Percentiles rank a stretch among this genome's conserved stretches.
phyloP scores from a whole-genome alignment of 1,140 invertebrate genomes.

The Lepidostoma basale region DNA sequence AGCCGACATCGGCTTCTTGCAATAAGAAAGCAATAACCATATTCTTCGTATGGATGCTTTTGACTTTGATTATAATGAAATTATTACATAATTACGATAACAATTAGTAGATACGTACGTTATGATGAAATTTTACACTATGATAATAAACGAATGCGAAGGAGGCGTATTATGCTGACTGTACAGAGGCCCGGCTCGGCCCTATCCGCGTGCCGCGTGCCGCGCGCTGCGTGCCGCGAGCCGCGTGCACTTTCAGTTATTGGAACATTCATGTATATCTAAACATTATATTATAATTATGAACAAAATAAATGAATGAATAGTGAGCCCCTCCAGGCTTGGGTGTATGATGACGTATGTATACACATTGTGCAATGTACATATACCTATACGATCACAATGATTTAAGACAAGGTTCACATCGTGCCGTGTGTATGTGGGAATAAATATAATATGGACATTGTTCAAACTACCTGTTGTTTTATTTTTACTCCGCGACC shows the following conservation, averaged over 20 bases:
- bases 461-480: slow-evolving; percentile 73
- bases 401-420: slow-evolving; percentile 82
- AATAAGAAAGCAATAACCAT: slow-evolving; percentile 63
- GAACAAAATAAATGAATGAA: slow-evolving; percentile 49
- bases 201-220: slow-evolving; percentile 52
- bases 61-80: slow-evolving; percentile 44
- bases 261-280: slow-evolving; percentile 56
- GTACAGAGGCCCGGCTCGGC: slow-evolving; percentile 58
- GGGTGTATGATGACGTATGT: slow-evolving; percentile 66
- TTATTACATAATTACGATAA: slow-evolving; percentile 43
- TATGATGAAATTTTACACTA: slow-evolving; percentile 46
- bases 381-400: slow-evolving; percentile 67
- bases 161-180: slow-evolving; percentile 47
- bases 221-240: slow-evolving; percentile 59
- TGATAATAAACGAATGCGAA: slow-evolving; percentile 40
- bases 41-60: slow-evolving; percentile 61
- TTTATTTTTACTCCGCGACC: too few species aligned
- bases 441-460: slow-evolving; percentile 86
- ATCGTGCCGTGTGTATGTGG: slow-evolving; percentile 85
- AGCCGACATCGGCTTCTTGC: slow-evolving; percentile 55
- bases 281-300: slow-evolving; percentile 47
- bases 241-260: slow-evolving; percentile 62
- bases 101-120: slow-evolving; percentile 45
- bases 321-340: slow-evolving; percentile 55
- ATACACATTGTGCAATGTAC: slow-evolving; percentile 74